phyloP scores from a whole-genome alignment of 2,888 invertebrate species.

The Ophion ellenae region DNA sequence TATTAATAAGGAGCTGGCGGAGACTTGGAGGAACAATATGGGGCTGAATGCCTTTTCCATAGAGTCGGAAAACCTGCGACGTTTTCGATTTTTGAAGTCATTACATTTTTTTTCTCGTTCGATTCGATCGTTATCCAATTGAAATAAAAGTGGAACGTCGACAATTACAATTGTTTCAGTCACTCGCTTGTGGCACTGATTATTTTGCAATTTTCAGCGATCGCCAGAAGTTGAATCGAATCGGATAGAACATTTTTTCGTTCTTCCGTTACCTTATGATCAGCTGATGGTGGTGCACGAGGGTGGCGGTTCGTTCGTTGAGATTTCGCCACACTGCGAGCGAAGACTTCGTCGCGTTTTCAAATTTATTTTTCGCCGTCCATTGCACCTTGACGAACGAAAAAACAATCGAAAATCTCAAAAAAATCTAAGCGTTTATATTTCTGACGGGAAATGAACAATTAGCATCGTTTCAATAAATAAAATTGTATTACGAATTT shows the following conservation, averaged over 20 bases:
- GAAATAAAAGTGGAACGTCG: background rate
- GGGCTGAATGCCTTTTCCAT: constrained; percentile 74
- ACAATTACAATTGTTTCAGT: background rate
- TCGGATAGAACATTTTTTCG: background rate
- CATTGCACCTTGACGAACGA: constrained; percentile 17
- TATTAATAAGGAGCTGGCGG: constrained; percentile 74
- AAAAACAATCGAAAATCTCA: background rate
- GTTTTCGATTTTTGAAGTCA: background rate
- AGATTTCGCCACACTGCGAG: background rate
- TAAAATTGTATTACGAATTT: no score
- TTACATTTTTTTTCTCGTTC: background rate
- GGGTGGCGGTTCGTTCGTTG: constrained; percentile 36
- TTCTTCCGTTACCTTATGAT: constrained; percentile 60
- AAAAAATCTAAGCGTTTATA: background rate
- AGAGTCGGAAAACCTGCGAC: constrained; percentile 73
- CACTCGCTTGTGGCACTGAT: background rate
- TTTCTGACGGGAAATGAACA: background rate
- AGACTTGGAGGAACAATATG: constrained; percentile 74
- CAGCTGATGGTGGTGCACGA: constrained; percentile 65
- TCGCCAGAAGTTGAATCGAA: background rate
- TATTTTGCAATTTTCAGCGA: background rate
- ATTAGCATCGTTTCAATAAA: no score
- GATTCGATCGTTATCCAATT: background rate
- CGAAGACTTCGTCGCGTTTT: constrained; percentile 11
- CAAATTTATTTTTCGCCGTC: background rate